Base-by-base conservation (phyloP, 1,140 invertebrate genomes). In the Dufourea novaeangliae region DNA sequence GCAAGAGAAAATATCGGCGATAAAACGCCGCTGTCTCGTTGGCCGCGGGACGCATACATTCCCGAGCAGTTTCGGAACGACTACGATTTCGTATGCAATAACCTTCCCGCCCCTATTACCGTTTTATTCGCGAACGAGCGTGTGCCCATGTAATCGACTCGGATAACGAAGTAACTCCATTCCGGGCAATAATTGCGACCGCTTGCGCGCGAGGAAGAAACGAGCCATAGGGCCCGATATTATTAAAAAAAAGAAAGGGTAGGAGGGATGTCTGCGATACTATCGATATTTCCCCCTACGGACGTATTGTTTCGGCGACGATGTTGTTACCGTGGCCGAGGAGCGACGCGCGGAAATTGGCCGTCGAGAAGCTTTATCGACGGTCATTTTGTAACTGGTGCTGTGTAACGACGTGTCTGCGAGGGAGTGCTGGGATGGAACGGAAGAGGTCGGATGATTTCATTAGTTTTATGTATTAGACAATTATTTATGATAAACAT, bases 1-100 rank as follows among this genome's bases (percentile, higher is more conserved):
- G 5, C 1, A 14, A 50, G 50, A 69, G 74, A 56, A 74, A 83
- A 83, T 83, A 72, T 78, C 76, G 75, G 46, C 80, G 27, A 79
- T 83, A 83, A 83, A 78, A 54, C 41, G 32, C 39, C 22, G 11
- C 52, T 8, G 50, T 78, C 75, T 61, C 52, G 64, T 77, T 61
- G 56, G 56, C 17, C 57, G 63, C 29, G 41, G 44, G 56, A 61
- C 29, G 17, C 72, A 37, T 67, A 34, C 22, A 4, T 4, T 14
- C 22, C 17, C n/a, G 56, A 34, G 52, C n/a, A n/a, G 57, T 69
- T 39, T 27, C 29, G 44, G 52, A 5, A 29, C 61, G 32, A 22
- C 80, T 56, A 22, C 46, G 46, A 50, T 62, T 77, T 39, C 74
- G 46, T 57, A 69, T 64, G 80, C 67, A 70, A 79, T 83, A 71